A percentile compares a stretch with the other conserved stretches of the same genome.
Evolutionary conservation across 1,140 invertebrate species (phyloP).

Genomic region (Spodoptera frugiperda): DNA sequence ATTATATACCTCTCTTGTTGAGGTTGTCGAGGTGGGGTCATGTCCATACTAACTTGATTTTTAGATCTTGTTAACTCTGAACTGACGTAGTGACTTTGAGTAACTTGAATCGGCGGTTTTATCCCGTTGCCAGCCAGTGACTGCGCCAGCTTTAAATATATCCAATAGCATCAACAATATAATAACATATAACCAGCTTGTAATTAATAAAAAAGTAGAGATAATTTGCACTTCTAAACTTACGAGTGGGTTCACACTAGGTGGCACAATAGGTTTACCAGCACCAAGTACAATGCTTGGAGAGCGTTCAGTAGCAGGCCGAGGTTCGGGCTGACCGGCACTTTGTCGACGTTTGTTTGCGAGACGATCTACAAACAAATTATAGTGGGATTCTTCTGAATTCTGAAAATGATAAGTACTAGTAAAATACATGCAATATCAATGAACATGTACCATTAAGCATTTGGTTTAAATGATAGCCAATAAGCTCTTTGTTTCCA

Average conservation of each 20-base stretch:
- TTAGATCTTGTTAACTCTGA: slow-evolving; percentile 69
- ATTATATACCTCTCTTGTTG: slow-evolving; percentile 69
- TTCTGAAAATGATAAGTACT: slow-evolving; percentile 84
- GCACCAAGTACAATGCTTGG: slow-evolving; percentile 81
- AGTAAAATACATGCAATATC: background rate
- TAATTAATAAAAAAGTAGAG: no score
- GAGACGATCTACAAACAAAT: slow-evolving; percentile 92
- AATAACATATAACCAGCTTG: no score
- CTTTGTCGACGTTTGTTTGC: slow-evolving; percentile 90
- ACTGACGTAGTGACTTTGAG: slow-evolving; percentile 74
- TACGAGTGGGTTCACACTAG: slow-evolving; percentile 79
- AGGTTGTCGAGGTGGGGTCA: slow-evolving; percentile 63
- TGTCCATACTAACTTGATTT: slow-evolving; percentile 70
- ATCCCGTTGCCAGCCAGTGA: slow-evolving; percentile 57
- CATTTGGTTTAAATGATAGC: background rate
- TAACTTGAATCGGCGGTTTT: slow-evolving; percentile 58
- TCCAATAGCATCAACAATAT: background rate
- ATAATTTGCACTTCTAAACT: slow-evolving; percentile 53
- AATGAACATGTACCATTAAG: background rate
- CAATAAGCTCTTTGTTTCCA: background rate
- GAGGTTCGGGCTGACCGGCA: slow-evolving; percentile 82
- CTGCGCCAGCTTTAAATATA: slow-evolving; percentile 67
- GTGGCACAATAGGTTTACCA: slow-evolving; percentile 79
- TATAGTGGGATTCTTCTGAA: slow-evolving; percentile 96
- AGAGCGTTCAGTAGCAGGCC: slow-evolving; percentile 68